Evolutionary conservation across 2,888 invertebrate genomes (phyloP).

Genomic region (Cyclophora albipunctata): DNA sequence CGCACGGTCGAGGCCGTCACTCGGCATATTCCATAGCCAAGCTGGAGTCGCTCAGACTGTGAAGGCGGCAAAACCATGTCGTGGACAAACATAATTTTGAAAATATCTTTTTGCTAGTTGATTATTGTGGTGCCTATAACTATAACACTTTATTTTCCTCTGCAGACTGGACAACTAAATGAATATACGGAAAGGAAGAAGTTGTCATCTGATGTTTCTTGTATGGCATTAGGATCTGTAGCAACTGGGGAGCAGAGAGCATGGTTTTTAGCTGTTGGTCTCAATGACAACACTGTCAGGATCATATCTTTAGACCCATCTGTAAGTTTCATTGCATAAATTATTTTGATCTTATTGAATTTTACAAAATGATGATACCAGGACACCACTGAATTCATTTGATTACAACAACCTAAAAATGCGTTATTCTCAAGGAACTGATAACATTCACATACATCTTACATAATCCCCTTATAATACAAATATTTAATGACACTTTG

Average conservation of each 20-base stretch:
- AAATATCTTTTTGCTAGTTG: neutral
- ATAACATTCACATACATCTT: slow-evolving; percentile 11
- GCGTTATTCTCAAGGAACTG: slow-evolving; percentile 69
- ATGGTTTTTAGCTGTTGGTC: slow-evolving; percentile 95
- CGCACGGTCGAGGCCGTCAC: slow-evolving; percentile 69
- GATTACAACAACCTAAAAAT: slow-evolving; percentile 69
- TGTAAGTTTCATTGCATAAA: slow-evolving; percentile 54
- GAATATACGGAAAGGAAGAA: slow-evolving; percentile 98
- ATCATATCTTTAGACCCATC: slow-evolving; percentile 97
- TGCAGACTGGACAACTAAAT: slow-evolving; percentile 96
- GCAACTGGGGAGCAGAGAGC: slow-evolving; percentile 96
- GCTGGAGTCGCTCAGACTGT: slow-evolving; percentile 80
- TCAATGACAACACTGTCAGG: slow-evolving; percentile 96
- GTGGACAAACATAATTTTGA: slow-evolving; percentile 62
- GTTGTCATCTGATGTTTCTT: slow-evolving; percentile 97
- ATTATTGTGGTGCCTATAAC: slow-evolving; percentile 1
- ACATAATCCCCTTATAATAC: neutral
- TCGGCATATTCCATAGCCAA: slow-evolving; percentile 85
- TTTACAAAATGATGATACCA: slow-evolving; percentile 60
- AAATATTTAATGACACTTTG: neutral
- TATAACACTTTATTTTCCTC: slow-evolving; percentile 37
- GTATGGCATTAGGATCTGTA: slow-evolving; percentile 97
- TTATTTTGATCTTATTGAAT: neutral
- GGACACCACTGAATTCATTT: slow-evolving; percentile 70
- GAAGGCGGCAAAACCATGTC: slow-evolving; percentile 83